A percentile compares a stretch with the other conserved stretches of the same genome.
phyloP scores from a whole-genome alignment of 2,113 vertebrate species.

The Poicephalus meyeri region DNA sequence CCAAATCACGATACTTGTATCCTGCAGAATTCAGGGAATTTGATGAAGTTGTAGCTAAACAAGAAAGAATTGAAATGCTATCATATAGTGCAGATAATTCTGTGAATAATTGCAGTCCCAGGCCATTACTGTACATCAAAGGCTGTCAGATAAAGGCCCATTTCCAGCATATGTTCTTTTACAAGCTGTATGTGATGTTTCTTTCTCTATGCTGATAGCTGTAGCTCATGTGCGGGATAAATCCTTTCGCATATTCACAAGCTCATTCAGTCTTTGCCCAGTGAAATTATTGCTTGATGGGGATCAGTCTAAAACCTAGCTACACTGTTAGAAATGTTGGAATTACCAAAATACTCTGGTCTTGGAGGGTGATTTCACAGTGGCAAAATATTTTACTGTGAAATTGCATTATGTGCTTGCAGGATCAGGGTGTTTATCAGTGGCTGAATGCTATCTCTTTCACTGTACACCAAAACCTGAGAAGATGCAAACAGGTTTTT shows the following conservation, averaged over 20 bases:
- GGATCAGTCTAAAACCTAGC: not conserved
- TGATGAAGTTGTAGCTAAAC: not conserved
- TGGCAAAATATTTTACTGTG: not conserved
- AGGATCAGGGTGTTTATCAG: not conserved
- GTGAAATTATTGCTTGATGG: not conserved
- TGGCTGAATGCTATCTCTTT: not conserved
- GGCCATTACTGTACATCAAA: not conserved
- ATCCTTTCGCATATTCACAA: not conserved
- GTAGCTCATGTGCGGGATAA: not conserved
- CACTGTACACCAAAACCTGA: fast-evolving
- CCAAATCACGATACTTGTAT: not conserved
- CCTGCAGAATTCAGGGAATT: not conserved
- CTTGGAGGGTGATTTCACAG: not conserved
- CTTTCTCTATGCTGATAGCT: not conserved
- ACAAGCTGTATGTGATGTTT: not conserved
- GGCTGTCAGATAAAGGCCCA: not conserved
- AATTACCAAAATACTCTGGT: not conserved
- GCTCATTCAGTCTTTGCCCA: not conserved
- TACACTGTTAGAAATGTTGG: not conserved
- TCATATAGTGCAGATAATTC: constrained; percentile 17
- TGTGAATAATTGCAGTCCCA: constrained; percentile 23
- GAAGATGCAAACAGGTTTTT: not conserved
- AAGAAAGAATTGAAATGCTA: constrained; percentile 17
- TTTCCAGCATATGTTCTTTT: not conserved
- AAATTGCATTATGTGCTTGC: not conserved